Base-by-base conservation (phyloP, 2,797 vertebrate species). In the Centroberyx gerrardi region DNA sequence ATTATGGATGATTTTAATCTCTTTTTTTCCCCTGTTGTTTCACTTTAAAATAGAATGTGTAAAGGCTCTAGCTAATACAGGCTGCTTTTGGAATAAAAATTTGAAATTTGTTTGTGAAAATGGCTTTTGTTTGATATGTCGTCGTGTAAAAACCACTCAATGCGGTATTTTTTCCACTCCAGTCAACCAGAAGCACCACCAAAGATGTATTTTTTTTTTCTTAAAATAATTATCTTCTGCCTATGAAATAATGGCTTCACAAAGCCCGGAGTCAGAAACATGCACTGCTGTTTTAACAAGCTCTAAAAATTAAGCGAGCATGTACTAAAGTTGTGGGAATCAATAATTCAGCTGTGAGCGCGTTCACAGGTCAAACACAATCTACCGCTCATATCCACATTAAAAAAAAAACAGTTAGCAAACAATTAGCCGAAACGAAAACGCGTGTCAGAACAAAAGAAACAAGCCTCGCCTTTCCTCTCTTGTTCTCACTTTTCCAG, bases 1-100 rank as follows among this genome's bases (percentile, higher is more conserved):
- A 97, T 97, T 96, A 96, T 96, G 94, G 81, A 92, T 90, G 86
- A 90, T 94, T 95, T 91, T 87, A 87, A 92, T 90, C 85, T 91
- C 95, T 96, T 96, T 89, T 94, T 22, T 22, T 22, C 22, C 1
- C 93, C 93, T 94, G 93, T 95, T 62, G 82, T 95, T 56, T 61
- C 68, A 67, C 72, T 81, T 76, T 77, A 5, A 72, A 70, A 81
- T 72, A 62, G 46, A 85, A 62, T 66, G 81, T 92, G 77, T 86
- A 81, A 85, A 86, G 42, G 70, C 71, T 84, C 80, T 18, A 69
- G 74, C 31, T 66, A 42, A 33, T 51, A 58, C 55, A 69, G 49
- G 28, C 72, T 91, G 78, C 78, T 91, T 87, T 95, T 94, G 76
- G 61, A 95, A 95, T 94, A 94, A 95, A 95, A 90, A 66, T 40